Evolutionary conservation across 2,888 invertebrate genomes (phyloP).

Genomic region (Gisinianus flammeolus): DNA sequence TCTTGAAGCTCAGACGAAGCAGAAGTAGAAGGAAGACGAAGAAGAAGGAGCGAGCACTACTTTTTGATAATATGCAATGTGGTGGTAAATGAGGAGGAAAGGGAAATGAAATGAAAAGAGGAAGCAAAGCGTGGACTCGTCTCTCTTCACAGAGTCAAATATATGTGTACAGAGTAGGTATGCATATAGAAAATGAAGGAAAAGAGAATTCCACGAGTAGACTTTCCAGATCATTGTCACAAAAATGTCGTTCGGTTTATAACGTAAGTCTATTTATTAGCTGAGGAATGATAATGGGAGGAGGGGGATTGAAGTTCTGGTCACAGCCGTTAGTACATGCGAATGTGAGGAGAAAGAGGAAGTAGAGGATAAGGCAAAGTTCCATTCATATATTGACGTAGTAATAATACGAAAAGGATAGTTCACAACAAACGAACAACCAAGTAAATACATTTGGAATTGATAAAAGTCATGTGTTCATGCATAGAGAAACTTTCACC

Average conservation of each 20-base stretch:
- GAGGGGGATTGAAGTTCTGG: not conserved
- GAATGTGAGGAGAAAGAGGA: not conserved
- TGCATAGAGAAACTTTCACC: not conserved
- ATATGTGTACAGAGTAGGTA: not conserved
- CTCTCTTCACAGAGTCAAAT: not conserved
- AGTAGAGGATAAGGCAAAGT: not conserved
- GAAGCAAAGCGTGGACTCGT: not conserved
- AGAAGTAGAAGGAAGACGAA: not conserved
- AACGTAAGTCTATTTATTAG: not conserved
- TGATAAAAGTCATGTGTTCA: not conserved
- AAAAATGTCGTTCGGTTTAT: not conserved
- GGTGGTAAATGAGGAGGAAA: conserved; percentile 24
- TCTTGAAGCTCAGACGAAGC: not conserved
- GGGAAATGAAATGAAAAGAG: conserved; percentile 21
- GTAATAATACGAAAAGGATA: not conserved
- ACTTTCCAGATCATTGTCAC: not conserved
- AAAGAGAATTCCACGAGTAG: not conserved
- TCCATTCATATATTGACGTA: not conserved
- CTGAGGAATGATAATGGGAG: not conserved
- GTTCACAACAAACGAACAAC: not conserved
- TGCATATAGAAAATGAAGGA: not conserved
- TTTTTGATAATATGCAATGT: conserved; percentile 18
- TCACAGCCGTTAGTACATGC: not conserved
- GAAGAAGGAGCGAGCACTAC: not conserved
- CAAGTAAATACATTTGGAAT: not conserved